These are phyloP conservation scores for Geodia barretti DNA, from an alignment of 37 sponge, comb jelly and placozoan genomes.

Conservation along the genomic window DNA sequence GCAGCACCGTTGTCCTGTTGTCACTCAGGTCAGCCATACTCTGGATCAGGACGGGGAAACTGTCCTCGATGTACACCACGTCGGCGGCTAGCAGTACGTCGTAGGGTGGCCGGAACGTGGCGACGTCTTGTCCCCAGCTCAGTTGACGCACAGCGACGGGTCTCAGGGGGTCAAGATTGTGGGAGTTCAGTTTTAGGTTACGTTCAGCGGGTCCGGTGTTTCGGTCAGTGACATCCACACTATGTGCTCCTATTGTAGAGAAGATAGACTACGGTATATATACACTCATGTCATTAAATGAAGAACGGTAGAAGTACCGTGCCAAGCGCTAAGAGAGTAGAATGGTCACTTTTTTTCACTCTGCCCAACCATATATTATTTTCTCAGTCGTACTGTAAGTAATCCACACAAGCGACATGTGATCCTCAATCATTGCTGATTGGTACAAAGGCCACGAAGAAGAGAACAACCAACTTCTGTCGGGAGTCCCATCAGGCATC, in stretches of 20 bases:
- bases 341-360: too few relatives aligned
- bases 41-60: constrained; percentile 36
- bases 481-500: too few relatives aligned
- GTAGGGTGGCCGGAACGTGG: constrained; percentile 22
- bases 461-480: too few relatives aligned
- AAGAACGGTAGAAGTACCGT: too few relatives aligned
- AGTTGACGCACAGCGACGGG: constrained; percentile 32
- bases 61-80: constrained; percentile 66
- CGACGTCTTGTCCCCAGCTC: constrained; percentile 44
- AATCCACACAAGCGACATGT: too few relatives aligned
- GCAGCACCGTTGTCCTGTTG: constrained; percentile 8
- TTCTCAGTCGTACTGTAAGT: too few relatives aligned
- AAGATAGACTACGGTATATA: too few relatives aligned
- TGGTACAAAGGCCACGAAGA: too few relatives aligned
- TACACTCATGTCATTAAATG: too few relatives aligned
- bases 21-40: constrained; percentile 45
- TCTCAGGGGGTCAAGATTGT: constrained; percentile 24
- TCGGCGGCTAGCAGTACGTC: constrained; percentile 79
- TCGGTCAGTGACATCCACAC: constrained; percentile 55
- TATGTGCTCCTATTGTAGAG: constrained; percentile 47
- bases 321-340: not conserved
- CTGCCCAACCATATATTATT: too few relatives aligned
- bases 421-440: too few relatives aligned
- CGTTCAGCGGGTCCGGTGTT: constrained; percentile 25
- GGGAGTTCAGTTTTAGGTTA: constrained; percentile 30